phyloP scores from a whole-genome alignment of 2,113 vertebrate species.

The Dolichallabes microphthalmus region DNA sequence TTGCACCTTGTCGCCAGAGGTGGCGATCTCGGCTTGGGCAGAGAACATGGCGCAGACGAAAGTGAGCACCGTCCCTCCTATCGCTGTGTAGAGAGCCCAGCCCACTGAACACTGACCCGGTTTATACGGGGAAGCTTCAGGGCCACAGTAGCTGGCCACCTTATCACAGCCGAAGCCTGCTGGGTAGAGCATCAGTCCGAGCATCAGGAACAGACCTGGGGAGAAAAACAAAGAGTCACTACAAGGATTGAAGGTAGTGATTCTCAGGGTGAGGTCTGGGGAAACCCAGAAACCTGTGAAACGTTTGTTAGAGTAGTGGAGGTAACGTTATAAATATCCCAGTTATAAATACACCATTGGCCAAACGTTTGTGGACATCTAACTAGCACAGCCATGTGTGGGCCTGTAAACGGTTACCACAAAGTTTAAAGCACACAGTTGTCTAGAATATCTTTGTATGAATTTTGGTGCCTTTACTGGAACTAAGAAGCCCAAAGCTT shows the following conservation, averaged over 20 bases:
- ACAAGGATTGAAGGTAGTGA: background rate
- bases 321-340: too few species aligned
- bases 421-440: background rate
- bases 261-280: too few species aligned
- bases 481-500: background rate
- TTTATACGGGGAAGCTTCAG: conserved; percentile 81
- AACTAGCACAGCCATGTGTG: background rate
- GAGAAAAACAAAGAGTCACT: conserved; percentile 49
- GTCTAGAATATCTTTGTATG: background rate
- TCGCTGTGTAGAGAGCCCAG: conserved; percentile 87
- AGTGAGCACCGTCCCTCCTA: conserved; percentile 80
- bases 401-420: background rate
- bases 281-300: background rate
- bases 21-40: conserved; percentile 85
- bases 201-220: conserved; percentile 84
- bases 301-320: background rate
- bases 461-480: background rate
- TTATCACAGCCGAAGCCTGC: conserved; percentile 87
- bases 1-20: conserved; percentile 87
- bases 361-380: background rate
- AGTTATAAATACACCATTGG: background rate
- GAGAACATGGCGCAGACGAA: conserved; percentile 87
- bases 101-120: conserved; percentile 82
- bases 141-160: conserved; percentile 79
- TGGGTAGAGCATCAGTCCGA: conserved; percentile 85